Conservation (phyloP, 2,888 invertebrate species). For the Taenaris catops region DNA sequence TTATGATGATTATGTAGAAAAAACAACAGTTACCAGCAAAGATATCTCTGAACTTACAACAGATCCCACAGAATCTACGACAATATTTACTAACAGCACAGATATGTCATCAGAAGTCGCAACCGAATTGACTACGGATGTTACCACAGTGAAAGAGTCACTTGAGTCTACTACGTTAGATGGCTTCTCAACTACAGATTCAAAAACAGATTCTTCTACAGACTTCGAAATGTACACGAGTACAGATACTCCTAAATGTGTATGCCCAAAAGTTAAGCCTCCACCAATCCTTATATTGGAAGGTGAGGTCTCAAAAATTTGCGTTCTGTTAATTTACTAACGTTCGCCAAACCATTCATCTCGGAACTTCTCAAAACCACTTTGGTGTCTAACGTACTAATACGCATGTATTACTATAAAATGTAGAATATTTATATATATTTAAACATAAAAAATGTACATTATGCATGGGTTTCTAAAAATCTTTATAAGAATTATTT, state of each 20-base stretch:
- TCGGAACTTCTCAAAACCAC: constrained; percentile 36
- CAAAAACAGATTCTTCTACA: constrained; percentile 21
- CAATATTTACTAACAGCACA: constrained; percentile 24
- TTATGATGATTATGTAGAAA: constrained; percentile 55
- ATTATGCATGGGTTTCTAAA: no score
- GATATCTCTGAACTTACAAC: constrained; percentile 16
- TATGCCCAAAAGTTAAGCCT: constrained; percentile 69
- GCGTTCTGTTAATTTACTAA: constrained; percentile 65
- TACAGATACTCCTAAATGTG: constrained; percentile 44
- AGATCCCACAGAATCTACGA: constrained; percentile 21
- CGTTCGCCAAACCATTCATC: constrained; percentile 48
- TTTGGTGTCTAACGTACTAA: constrained; percentile 52
- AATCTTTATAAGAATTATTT: no score
- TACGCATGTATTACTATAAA: no score
- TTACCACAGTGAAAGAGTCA: neutral
- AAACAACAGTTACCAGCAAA: constrained; percentile 26
- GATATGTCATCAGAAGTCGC: constrained; percentile 21
- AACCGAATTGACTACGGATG: neutral
- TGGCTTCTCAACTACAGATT: constrained; percentile 8
- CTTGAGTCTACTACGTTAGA: constrained; percentile 1
- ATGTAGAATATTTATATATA: no score
- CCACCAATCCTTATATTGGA: constrained; percentile 90
- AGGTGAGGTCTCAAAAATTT: constrained; percentile 83
- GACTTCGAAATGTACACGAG: constrained; percentile 27
- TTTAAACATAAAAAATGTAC: no score